Evolutionary conservation across 2,113 vertebrate species (phyloP).

Genomic region (Notechis scutatus): DNA sequence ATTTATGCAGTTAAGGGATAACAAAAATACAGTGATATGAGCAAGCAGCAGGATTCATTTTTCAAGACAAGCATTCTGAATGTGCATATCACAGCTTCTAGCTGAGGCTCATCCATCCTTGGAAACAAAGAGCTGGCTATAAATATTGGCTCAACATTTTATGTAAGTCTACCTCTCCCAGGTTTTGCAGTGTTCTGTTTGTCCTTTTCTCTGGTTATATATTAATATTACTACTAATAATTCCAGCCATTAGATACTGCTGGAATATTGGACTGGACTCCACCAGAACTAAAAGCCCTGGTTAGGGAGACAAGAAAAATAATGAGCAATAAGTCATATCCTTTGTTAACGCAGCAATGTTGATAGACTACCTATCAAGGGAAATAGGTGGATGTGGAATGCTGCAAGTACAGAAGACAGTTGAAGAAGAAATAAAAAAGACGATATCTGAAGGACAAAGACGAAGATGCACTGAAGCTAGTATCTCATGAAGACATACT

Average conservation of each 20-base stretch:
- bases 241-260: background rate
- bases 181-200: background rate
- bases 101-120: rapidly evolving
- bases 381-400: background rate
- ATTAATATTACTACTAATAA: no score
- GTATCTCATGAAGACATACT: background rate
- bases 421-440: background rate
- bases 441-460: background rate
- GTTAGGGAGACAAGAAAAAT: background rate
- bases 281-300: background rate
- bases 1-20: constrained; percentile 16
- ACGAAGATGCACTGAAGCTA: background rate
- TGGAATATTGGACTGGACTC: background rate
- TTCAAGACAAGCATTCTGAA: background rate
- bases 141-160: background rate
- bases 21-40: background rate
- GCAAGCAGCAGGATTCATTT: background rate
- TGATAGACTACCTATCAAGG: background rate
- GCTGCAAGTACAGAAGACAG: background rate
- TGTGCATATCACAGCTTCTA: rapidly evolving
- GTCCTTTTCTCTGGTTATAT: background rate
- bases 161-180: background rate
- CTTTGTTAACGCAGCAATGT: background rate
- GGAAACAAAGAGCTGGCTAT: rapidly evolving
- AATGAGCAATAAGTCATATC: background rate